A percentile compares a stretch with the other conserved stretches of the same genome.
Conservation (phyloP, 2,888 invertebrate genomes). For the Calliopum simillimum region DNA sequence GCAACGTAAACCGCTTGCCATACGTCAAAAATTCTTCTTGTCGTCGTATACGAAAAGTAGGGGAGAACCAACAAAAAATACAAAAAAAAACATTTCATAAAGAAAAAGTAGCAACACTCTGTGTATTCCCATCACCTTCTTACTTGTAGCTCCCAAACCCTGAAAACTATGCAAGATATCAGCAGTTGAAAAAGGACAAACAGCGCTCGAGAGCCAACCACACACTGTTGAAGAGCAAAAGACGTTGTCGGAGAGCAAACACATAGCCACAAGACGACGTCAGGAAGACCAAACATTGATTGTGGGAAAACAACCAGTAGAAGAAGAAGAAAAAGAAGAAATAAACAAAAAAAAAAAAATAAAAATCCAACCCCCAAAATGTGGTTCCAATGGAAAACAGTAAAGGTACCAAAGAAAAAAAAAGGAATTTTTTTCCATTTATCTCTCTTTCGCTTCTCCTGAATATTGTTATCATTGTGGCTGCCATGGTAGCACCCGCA, state of each 20-base stretch:
- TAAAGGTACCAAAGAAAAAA: background rate
- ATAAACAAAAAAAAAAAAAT: slow-evolving; percentile 15
- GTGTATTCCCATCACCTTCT: background rate
- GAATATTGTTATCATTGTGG: slow-evolving; percentile 51
- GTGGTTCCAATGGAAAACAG: slow-evolving; percentile 43
- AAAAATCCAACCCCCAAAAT: slow-evolving; percentile 8
- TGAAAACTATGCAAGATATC: too few relatives aligned
- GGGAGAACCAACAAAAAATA: slow-evolving; percentile 15
- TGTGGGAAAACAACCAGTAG: slow-evolving; percentile 18
- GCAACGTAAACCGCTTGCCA: slow-evolving; percentile 32
- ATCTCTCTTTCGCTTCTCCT: slow-evolving; percentile 29
- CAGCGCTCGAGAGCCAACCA: too few relatives aligned
- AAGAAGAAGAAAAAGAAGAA: slow-evolving; percentile 6
- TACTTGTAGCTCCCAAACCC: background rate
- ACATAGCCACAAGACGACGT: background rate
- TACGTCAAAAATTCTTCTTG: slow-evolving; percentile 40
- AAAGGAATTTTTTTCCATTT: slow-evolving; percentile 42
- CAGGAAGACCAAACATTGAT: slow-evolving; percentile 12
- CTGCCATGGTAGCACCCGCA: slow-evolving; percentile 47
- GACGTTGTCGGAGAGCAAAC: background rate
- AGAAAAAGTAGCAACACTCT: background rate
- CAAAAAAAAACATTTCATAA: slow-evolving; percentile 14
- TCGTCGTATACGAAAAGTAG: background rate
- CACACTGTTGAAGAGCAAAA: background rate
- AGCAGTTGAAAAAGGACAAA: too few relatives aligned